These are phyloP conservation scores for Penaeus vannamei DNA, from an alignment of 1,140 invertebrate genomes.

Conservation along the genomic window DNA sequence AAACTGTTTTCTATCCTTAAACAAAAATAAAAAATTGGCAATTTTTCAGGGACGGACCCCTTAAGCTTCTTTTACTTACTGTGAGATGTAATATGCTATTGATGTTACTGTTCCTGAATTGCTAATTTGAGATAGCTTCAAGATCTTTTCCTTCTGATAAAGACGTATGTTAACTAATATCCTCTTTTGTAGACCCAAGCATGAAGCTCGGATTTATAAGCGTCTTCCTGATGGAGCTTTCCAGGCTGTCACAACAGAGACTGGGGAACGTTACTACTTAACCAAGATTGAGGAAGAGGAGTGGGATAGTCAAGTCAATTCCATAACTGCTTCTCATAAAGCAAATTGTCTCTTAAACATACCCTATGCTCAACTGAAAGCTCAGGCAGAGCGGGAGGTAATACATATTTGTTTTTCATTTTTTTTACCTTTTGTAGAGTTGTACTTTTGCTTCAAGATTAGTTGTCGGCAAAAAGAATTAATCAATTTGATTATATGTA, in stretches of 20 bases:
- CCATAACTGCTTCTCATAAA: conserved; percentile 27
- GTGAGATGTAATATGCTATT: too few relatives aligned
- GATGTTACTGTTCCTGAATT: too few relatives aligned
- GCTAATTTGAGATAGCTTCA: background rate
- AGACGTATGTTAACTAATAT: background rate
- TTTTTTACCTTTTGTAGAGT: background rate
- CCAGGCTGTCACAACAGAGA: conserved; percentile 56
- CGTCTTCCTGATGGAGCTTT: conserved; percentile 39
- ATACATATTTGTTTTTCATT: background rate
- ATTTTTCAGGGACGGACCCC: too few relatives aligned
- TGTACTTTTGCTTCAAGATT: too few relatives aligned
- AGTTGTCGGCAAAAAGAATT: too few relatives aligned
- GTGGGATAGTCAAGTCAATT: conserved; percentile 2
- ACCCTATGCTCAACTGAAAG: conserved; percentile 31
- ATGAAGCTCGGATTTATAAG: conserved; percentile 8
- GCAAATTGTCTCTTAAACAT: conserved; percentile 13
- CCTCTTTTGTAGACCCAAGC: background rate
- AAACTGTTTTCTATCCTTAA: too few relatives aligned
- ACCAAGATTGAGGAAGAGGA: conserved; percentile 46
- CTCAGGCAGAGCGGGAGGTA: conserved; percentile 50
- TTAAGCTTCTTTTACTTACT: too few relatives aligned
- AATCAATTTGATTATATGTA: too few relatives aligned
- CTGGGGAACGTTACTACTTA: conserved; percentile 48
- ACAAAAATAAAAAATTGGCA: too few relatives aligned
- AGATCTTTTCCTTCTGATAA: background rate